phyloP scores from a whole-genome alignment of 2,888 invertebrate species.

The Coenonympha arcania region DNA sequence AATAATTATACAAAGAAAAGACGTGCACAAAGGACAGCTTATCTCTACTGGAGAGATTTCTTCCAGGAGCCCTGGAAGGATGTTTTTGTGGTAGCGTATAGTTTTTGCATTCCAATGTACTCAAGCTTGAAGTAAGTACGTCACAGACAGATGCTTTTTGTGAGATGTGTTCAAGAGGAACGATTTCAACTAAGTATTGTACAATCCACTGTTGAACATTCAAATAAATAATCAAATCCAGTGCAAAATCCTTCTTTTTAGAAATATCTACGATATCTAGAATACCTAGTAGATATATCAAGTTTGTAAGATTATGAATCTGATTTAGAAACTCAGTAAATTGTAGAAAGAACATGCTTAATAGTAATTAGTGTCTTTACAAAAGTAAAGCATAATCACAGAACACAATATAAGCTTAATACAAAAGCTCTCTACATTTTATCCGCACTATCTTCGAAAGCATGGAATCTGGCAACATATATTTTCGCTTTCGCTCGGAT shows the following conservation, averaged over 20 bases:
- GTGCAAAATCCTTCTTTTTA: not conserved
- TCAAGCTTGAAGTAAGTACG: constrained; percentile 3
- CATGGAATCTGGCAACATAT: constrained; percentile 19
- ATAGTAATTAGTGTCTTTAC: not conserved
- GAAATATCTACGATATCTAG: not conserved
- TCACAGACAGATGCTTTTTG: not conserved
- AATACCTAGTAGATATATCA: not conserved
- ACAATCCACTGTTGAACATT: not conserved
- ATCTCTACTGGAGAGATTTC: too few species aligned
- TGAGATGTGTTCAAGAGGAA: not conserved
- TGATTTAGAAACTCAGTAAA: too few species aligned
- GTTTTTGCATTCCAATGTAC: constrained; percentile 8
- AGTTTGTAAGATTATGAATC: too few species aligned
- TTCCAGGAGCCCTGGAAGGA: too few species aligned
- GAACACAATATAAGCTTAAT: too few species aligned
- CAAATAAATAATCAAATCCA: not conserved
- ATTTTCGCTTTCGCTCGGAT: constrained; percentile 47
- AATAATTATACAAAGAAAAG: too few species aligned
- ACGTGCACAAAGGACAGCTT: too few species aligned
- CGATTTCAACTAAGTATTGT: not conserved
- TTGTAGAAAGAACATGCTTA: not conserved
- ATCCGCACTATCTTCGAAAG: constrained; percentile 3
- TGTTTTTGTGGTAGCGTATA: not conserved
- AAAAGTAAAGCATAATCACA: too few species aligned
- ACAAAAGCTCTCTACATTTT: not conserved